These are phyloP conservation scores for Caenorhabditis becei DNA, from an alignment of 2,888 invertebrate genomes.

Conservation along the genomic window DNA sequence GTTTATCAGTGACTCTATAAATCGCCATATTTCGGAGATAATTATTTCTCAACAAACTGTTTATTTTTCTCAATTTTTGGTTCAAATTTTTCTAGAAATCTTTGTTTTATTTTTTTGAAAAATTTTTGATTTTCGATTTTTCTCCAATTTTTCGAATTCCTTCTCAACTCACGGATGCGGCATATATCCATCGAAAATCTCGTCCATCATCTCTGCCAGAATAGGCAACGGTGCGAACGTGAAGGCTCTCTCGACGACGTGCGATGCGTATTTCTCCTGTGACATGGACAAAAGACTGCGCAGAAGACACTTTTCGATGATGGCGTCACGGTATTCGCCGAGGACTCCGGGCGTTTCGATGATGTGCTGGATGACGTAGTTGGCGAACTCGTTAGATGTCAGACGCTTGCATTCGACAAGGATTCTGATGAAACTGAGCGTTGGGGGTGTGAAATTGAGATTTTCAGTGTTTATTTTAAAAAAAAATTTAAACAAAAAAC, in stretches of 20 bases:
- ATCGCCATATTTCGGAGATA: too few species aligned
- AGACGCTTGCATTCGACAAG: constrained; percentile 61
- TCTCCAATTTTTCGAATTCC: too few species aligned
- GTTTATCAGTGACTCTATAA: too few species aligned
- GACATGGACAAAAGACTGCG: constrained; percentile 74
- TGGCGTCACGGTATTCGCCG: constrained; percentile 65
- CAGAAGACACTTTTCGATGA: constrained; percentile 73
- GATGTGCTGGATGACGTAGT: constrained; percentile 76
- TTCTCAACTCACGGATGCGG: constrained; percentile 69
- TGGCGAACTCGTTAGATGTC: constrained; percentile 74
- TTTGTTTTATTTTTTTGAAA: too few species aligned
- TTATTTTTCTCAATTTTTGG: too few species aligned
- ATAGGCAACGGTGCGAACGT: constrained; percentile 59
- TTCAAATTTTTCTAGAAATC: too few species aligned
- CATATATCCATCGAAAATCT: constrained; percentile 74
- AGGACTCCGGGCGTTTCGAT: constrained; percentile 63
- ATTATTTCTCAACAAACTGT: too few species aligned
- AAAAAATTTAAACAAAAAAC: constrained; percentile 68
- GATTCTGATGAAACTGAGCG: constrained; percentile 65
- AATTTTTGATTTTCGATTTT: too few species aligned
- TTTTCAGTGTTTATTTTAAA: too few species aligned
- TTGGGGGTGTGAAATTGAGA: too few species aligned
- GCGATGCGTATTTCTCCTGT: constrained; percentile 76
- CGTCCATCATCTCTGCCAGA: constrained; percentile 69
- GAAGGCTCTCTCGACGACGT: constrained; percentile 76